These are phyloP conservation scores for Zaprionus ornatus DNA, from an alignment of 1,140 invertebrate species.

Conservation along the genomic window DNA sequence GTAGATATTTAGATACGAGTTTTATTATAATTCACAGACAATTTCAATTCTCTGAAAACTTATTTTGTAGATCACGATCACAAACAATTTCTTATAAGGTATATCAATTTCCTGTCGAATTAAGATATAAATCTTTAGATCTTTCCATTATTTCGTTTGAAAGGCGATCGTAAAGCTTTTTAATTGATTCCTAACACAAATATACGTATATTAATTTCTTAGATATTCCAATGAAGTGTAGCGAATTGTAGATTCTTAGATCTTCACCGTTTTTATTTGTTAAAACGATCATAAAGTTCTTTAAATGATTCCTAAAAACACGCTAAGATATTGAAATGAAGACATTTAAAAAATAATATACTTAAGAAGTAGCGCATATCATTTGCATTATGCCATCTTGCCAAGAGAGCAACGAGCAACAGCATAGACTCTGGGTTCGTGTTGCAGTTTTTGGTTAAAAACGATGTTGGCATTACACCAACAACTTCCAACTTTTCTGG, in stretches of 20 bases:
- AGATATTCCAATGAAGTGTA: too few species aligned
- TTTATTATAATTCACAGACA: not conserved
- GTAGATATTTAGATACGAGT: not conserved
- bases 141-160: too few species aligned
- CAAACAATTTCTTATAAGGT: too few species aligned
- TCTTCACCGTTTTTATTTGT: not conserved
- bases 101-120: too few species aligned
- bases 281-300: not conserved
- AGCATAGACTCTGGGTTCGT: not conserved
- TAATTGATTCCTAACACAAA: too few species aligned
- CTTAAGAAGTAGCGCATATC: not conserved
- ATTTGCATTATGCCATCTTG: constrained; percentile 10
- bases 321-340: not conserved
- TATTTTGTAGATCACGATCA: not conserved
- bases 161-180: too few species aligned
- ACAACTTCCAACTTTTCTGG: constrained; percentile 11
- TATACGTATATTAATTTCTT: too few species aligned
- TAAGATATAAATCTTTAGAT: too few species aligned
- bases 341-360: not conserved
- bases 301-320: not conserved
- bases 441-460: constrained; percentile 27
- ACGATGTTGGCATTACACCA: not conserved
- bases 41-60: not conserved
- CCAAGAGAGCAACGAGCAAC: not conserved
- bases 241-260: too few species aligned